Evolutionary conservation across 2,797 vertebrate genomes (phyloP).

Genomic region (Carcharodon carcharias): DNA sequence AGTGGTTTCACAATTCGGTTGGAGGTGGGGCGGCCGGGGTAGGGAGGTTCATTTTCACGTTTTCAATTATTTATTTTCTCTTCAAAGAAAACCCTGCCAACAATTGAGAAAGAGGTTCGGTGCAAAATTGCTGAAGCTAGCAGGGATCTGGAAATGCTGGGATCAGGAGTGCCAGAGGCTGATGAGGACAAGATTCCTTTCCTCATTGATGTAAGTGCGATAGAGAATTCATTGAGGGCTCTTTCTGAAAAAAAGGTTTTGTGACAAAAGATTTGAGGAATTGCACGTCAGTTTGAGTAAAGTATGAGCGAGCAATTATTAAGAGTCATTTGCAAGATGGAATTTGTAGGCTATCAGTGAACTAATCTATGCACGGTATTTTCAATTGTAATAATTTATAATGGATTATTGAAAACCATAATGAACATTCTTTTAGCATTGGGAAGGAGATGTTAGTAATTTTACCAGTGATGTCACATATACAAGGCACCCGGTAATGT

Average conservation of each 20-base stretch:
- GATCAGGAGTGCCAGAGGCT: neutral
- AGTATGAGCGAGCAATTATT: neutral
- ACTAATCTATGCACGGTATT: neutral
- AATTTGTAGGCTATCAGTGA: neutral
- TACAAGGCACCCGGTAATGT: neutral
- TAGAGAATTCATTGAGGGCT: neutral
- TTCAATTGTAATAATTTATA: neutral
- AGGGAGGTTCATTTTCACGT: neutral
- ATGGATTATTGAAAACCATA: neutral
- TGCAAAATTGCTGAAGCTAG: conserved; percentile 15
- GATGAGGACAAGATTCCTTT: neutral
- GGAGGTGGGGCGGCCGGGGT: neutral
- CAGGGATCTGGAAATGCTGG: neutral
- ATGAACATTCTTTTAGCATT: neutral
- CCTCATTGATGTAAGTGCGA: conserved; percentile 24
- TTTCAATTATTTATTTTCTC: neutral
- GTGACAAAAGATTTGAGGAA: neutral
- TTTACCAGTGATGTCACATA: neutral
- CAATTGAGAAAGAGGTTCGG: neutral
- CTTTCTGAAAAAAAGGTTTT: neutral
- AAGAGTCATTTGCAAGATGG: neutral
- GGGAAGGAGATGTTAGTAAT: neutral
- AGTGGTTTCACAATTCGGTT: neutral
- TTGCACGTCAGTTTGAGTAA: neutral
- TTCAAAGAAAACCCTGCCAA: conserved; percentile 4